Evolutionary conservation across 2,888 invertebrate species (phyloP).

Genomic region (Stegana nigrithorax): DNA sequence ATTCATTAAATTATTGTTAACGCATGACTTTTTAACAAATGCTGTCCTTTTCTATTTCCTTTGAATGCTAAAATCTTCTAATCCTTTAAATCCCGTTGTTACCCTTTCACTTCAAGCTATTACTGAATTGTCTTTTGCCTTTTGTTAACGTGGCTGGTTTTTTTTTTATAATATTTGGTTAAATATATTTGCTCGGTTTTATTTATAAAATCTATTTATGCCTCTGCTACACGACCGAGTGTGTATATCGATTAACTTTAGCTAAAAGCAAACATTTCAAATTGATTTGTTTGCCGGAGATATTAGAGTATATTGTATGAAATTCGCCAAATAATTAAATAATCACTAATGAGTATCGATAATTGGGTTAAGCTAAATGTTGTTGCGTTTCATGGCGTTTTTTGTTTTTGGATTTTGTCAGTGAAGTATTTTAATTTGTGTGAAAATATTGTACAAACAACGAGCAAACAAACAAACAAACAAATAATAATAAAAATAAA

Average conservation of each 20-base stretch:
- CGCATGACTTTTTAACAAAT: too few species aligned
- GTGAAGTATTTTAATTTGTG: conserved; percentile 57
- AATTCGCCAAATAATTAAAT: conserved; percentile 56
- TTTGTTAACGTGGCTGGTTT: not conserved
- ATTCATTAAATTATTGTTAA: too few species aligned
- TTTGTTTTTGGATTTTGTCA: conserved; percentile 28
- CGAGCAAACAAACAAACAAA: conserved; percentile 53
- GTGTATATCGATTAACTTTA: not conserved
- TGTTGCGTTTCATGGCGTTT: conserved; percentile 1
- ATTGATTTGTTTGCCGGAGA: conserved; percentile 40
- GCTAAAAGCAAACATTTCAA: conserved; percentile 1
- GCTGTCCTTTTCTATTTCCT: too few species aligned
- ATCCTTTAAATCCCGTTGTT: too few species aligned
- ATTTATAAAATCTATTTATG: conserved; percentile 4
- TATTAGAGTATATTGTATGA: conserved; percentile 43
- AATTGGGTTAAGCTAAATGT: conserved; percentile 51
- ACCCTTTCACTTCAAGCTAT: too few species aligned
- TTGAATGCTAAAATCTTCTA: too few species aligned
- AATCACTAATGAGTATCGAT: conserved; percentile 58
- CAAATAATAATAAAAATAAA: conserved; percentile 53
- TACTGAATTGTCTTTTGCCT: too few species aligned
- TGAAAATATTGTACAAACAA: conserved; percentile 57
- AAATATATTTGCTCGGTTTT: too few species aligned
- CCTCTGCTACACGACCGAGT: not conserved
- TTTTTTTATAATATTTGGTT: too few species aligned